A percentile compares a stretch with the other conserved stretches of the same genome.
These are phyloP conservation scores for Thera obeliscata DNA, from an alignment of 2,888 invertebrate species.

Conservation along the genomic window DNA sequence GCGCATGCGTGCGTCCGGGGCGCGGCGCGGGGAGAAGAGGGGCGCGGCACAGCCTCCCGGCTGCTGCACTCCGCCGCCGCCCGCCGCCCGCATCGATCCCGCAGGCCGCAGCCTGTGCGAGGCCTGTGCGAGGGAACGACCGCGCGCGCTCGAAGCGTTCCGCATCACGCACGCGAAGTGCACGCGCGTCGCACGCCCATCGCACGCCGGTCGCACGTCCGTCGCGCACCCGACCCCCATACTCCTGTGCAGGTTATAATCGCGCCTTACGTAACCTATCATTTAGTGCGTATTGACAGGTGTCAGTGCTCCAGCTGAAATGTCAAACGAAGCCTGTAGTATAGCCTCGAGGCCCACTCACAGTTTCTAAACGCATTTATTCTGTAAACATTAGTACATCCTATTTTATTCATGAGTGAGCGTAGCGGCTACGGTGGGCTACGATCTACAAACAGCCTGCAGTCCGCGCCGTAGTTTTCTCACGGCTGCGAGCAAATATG, in stretches of 20 bases:
- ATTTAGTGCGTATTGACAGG: conserved; percentile 69
- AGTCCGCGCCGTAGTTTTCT: conserved; percentile 48
- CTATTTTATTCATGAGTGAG: conserved; percentile 34
- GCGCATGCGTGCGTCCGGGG: conserved; percentile 47
- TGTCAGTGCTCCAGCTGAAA: conserved; percentile 51
- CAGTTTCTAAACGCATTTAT: conserved; percentile 22
- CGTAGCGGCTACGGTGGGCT: conserved; percentile 46
- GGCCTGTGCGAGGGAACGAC: conserved; percentile 54
- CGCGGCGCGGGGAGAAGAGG: conserved; percentile 48
- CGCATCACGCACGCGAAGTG: conserved; percentile 56
- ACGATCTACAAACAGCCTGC: conserved; percentile 57
- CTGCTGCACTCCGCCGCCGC: conserved; percentile 81
- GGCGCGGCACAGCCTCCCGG: conserved; percentile 77
- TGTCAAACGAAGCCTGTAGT: conserved; percentile 26
- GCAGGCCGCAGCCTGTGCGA: conserved; percentile 70
- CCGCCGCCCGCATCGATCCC: conserved; percentile 83
- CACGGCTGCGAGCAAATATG: conserved; percentile 44
- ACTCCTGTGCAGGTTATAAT: conserved; percentile 67
- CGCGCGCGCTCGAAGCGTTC: conserved; percentile 56
- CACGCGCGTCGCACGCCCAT: conserved; percentile 55
- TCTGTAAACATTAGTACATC: conserved; percentile 2
- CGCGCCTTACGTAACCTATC: conserved; percentile 73
- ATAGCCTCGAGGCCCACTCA: neutral
- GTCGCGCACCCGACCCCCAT: conserved; percentile 53
- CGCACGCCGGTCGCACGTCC: conserved; percentile 53